Base-by-base conservation (phyloP, 2,888 invertebrate genomes). In the Apamea crenata region DNA sequence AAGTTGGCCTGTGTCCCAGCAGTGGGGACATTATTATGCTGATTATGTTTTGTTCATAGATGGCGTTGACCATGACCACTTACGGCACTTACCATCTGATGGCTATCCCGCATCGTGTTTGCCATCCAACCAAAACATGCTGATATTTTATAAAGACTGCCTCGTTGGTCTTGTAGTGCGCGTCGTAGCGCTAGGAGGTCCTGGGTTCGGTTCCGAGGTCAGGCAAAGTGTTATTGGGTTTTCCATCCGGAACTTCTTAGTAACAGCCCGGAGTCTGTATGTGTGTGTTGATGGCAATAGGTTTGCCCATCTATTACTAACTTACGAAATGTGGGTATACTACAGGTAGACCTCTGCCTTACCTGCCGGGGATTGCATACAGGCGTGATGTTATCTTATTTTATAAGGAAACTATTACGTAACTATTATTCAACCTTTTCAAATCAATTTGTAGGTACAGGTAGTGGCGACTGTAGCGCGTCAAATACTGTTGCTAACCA, bases 401-500 rank as follows among this genome's bases (percentile, higher is more conserved):
- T 47, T 29, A 21, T 21, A 47, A 7, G 14, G 21, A 14, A 50
- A 50, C 14, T 70, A 72, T 32, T 73, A 73, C 59, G 61, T 59
- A 74, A 80, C 29, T 4, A 56, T 2, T 25, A 56, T 21, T 56
- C 0, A 75, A 77, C 21, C 21, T 56, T 78, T 50, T 68, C n/a
- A 50, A 53, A 69, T 78, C 47, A 59, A 32, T 36, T 53, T 61
- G 40, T 40, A 40, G 40, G 29, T 36, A 7, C 47, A 59, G 50
- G 59, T 76, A 53, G 76, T 70, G 81, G 7, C 14, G 50, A n/a
- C 8, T 53, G 53, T 47, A 71, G 12, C 61, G 32, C 14, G 36
- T 67, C 21, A 21, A 47, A n/a, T 56, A 12, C 36, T 36, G 78
- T 78, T 73, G 56, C 72, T 59, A 73, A 36, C 82, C 72, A 83